Conservation (phyloP, 2,888 invertebrate species). For the Melanotus villosus region DNA sequence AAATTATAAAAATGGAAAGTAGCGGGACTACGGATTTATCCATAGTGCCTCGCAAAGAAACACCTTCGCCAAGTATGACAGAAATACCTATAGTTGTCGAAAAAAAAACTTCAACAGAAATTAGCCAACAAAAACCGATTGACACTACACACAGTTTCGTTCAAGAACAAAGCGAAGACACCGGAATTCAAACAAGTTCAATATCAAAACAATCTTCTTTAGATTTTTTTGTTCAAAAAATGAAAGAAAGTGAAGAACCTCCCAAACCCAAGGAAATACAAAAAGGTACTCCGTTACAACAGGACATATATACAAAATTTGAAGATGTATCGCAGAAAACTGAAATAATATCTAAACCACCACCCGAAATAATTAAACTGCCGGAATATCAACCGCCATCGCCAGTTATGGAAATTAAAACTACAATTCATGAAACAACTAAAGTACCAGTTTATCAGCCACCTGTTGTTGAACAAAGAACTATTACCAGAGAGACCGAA, state of each 20-base stretch:
- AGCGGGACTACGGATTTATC: slow-evolving; percentile 60
- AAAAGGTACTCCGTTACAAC: slow-evolving; percentile 61
- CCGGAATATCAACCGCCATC: slow-evolving; percentile 17
- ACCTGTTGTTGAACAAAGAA: slow-evolving; percentile 3
- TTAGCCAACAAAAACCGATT: slow-evolving; percentile 10
- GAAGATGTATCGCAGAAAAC: slow-evolving; percentile 62
- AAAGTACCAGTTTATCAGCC: slow-evolving; percentile 12
- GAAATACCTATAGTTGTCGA: slow-evolving; percentile 53
- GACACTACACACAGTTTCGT: slow-evolving; percentile 2
- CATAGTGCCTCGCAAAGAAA: slow-evolving; percentile 36
- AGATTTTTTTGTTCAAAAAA: slow-evolving; percentile 78
- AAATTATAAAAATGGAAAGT: slow-evolving; percentile 64
- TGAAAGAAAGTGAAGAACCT: slow-evolving; percentile 69
- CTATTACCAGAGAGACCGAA: neutral
- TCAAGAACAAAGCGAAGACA: slow-evolving; percentile 51
- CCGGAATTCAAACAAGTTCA: slow-evolving; percentile 71
- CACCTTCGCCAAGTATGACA: slow-evolving; percentile 10
- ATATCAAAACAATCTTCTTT: slow-evolving; percentile 77
- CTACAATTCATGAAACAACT: too few species aligned
- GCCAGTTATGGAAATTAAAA: slow-evolving; percentile 15
- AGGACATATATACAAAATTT: slow-evolving; percentile 68
- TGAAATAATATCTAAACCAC: slow-evolving; percentile 48
- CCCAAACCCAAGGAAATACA: slow-evolving; percentile 64
- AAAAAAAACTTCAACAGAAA: slow-evolving; percentile 42
- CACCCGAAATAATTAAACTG: slow-evolving; percentile 6